Evolutionary conservation across 2,888 invertebrate genomes (phyloP), one percentile per base, ranked within the genome.

Genomic region (Drosophila yooni): DNA sequence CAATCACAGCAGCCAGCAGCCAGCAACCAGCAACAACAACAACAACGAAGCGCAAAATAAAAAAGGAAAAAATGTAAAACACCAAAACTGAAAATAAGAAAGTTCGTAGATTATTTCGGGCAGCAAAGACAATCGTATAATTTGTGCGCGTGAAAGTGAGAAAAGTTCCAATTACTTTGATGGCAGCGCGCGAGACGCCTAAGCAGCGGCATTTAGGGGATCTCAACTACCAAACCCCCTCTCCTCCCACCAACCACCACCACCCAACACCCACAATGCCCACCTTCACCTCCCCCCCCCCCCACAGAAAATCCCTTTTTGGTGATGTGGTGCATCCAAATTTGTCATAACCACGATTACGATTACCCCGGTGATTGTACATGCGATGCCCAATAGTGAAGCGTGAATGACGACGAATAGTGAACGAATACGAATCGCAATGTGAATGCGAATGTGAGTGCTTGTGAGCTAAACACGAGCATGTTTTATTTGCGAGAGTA

Each of bases 71-170:
- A 71, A 82, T 74, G 64, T 61, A 40, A 65, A 80, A 70, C 76
- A 66, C 43, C 59, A 56, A 71, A 70, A 60, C 66, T 53, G 58
- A 62, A 85, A 81, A 86, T 89, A 87, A 89, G 89, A 87, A 87
- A 90, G 89, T 87, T 89, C 70, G 78, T 76, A 87, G 88, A 87
- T 89, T 87, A 90, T 87, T 87, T 89, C 90, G 88, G 82, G 85
- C 82, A 90, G 86, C 40, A 85, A 73, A 64, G 70, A 70, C 68
- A 71, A 46, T 74, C 85, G 76, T 80, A 89, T 89, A 87, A 90
- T 89, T 85, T 90, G 88, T 83, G 91, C 91, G 91, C 92, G 92
- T 91, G 92, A 91, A 91, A 91, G 91, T 92, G 92, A 91, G 91
- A 91, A 91, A 92, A 89, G 91, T 91, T 89, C 92, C 91, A 91